Conservation (phyloP, 1,140 invertebrate species). For the Bombus picipes region DNA sequence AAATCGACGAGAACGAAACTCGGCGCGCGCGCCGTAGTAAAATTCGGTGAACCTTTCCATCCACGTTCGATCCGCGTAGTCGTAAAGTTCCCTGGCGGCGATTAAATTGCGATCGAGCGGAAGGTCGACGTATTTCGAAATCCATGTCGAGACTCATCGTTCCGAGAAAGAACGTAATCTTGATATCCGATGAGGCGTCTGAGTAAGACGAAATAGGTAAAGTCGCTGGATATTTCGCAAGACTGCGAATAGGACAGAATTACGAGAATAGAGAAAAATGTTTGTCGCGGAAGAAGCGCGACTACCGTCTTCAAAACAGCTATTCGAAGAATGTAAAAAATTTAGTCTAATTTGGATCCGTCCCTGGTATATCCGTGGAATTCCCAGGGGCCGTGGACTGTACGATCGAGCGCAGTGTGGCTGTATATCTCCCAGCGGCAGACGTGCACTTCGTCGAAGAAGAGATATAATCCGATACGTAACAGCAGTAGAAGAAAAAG, state of each 20-base stretch:
- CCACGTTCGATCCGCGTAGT: neutral
- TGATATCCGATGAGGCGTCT: neutral
- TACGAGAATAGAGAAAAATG: neutral
- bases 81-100: slow-evolving; percentile 7
- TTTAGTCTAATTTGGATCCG: slow-evolving; percentile 44
- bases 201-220: neutral
- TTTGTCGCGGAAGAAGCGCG: neutral
- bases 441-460: slow-evolving; percentile 58
- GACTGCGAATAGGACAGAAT: neutral
- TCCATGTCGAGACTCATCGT: neutral
- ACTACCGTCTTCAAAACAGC: neutral
- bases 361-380: neutral
- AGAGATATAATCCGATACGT: slow-evolving; percentile 67
- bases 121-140: neutral
- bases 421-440: slow-evolving; percentile 45
- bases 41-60: neutral
- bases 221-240: neutral
- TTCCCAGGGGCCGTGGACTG: slow-evolving; percentile 27
- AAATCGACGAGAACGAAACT: neutral
- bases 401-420: slow-evolving; percentile 27
- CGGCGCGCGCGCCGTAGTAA: neutral
- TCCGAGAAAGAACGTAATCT: neutral
- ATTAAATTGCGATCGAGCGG: slow-evolving; percentile 30
- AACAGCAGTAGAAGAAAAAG: slow-evolving; percentile 48
- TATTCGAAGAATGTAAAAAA: slow-evolving; percentile 35